Evolutionary conservation across 2,797 vertebrate genomes (phyloP), one percentile per base, ranked within the genome.

Genomic region (Poecilia velifera): DNA sequence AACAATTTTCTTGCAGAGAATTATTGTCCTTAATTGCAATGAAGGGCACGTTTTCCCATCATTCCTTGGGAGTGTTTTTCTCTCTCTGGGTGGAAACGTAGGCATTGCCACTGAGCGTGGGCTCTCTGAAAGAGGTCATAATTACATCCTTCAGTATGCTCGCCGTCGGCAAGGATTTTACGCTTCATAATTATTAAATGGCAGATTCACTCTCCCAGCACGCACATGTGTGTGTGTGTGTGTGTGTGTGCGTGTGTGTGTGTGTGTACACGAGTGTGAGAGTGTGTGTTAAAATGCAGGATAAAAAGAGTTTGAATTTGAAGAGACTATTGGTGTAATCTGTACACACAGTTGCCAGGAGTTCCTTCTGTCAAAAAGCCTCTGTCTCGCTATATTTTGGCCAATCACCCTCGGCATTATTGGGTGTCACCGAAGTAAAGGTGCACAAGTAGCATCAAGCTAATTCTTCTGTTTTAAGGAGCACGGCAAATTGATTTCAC

Each of bases 161-260:
- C 86, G 93, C 95, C 94, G 82, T 91, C 90, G 94, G 95, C 95
- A 95, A 96, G 95, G 95, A 95, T 95, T 96, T 95, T 95, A 95
- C 92, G 93, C 93, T 92, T 94, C 94, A 94, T 95, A 95, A 95
- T 96, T 94, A 96, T 96, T 93, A 95, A 96, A 95, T 94, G 92
- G 92, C 93, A 94, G 90, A 94, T 91, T 94, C 92, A 88, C 89
- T 94, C 85, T 80, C 47, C 51, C 14, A 76, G 64, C 39, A 80
- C 14, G 81, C 77, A 34, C 34, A 5, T 39, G 41, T 7, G 7
- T 41, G 41, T 8, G 41, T 41, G 41, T 8, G 41, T 41, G 41
- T 6, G 6, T 41, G 41, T 41, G 41, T 41, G 39, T 41, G 39
- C 8, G 41, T 41, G 41, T 79, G 80, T 66, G 74, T 79, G 80